Percentiles rank a stretch among this genome's conserved stretches.
phyloP scores from a whole-genome alignment of 2,797 vertebrate genomes.

The Threskiornis aethiopicus region DNA sequence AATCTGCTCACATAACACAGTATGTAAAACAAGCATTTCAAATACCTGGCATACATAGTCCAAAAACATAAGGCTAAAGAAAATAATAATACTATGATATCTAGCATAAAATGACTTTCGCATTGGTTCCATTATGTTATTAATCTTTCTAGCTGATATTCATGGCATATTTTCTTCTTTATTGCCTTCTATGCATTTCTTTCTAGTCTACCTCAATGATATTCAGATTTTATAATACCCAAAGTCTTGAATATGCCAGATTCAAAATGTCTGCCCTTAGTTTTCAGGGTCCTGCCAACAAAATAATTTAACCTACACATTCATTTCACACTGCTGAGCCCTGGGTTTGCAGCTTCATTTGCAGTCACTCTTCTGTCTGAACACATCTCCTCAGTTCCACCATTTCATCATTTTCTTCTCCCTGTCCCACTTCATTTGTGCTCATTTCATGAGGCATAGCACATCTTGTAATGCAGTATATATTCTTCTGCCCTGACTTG shows the following conservation, averaged over 20 bases:
- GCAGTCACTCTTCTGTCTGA: conserved; percentile 50
- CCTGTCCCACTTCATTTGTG: conserved; percentile 41
- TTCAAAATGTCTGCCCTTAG: conserved; percentile 28
- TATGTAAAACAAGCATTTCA: background rate
- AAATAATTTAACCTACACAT: conserved; percentile 30
- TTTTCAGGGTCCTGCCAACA: conserved; percentile 15
- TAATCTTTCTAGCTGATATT: conserved; percentile 11
- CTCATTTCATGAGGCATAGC: conserved; percentile 15
- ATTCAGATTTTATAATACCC: background rate
- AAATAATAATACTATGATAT: background rate
- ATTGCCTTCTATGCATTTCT: background rate
- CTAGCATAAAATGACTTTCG: background rate
- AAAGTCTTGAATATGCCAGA: conserved; percentile 13
- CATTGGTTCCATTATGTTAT: background rate
- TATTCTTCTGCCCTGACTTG: background rate
- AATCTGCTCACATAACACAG: background rate
- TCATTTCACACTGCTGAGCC: conserved; percentile 31
- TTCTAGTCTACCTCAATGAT: background rate
- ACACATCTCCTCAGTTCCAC: conserved; percentile 9
- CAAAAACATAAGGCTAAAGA: background rate
- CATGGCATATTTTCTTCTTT: background rate
- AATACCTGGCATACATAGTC: background rate
- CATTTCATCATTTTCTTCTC: conserved; percentile 35
- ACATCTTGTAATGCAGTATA: background rate
- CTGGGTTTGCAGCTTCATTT: conserved; percentile 50